Percentiles rank a stretch among this genome's conserved stretches.
Evolutionary conservation across 2,797 vertebrate genomes (phyloP).

Genomic region (Periparus ater): DNA sequence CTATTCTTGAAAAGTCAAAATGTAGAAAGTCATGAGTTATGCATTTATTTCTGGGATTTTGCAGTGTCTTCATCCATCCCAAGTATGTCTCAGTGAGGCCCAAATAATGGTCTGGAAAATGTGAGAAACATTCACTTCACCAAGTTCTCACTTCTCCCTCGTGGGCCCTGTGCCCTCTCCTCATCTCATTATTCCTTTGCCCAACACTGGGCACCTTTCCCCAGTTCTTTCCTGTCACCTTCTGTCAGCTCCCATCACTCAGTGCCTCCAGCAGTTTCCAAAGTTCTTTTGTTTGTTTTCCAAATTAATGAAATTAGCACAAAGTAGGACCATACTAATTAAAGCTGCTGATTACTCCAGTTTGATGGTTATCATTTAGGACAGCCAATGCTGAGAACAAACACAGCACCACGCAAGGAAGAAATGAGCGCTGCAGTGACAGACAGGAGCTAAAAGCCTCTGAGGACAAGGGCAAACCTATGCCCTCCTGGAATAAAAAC

Average conservation of each 20-base stretch:
- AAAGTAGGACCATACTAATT: not conserved
- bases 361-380: not conserved
- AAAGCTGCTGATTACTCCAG: not conserved
- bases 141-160: not conserved
- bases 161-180: accelerated
- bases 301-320: not conserved
- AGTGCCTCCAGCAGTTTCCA: not conserved
- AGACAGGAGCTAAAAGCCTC: not conserved
- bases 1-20: not conserved
- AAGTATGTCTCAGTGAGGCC: not conserved
- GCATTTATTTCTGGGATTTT: not conserved
- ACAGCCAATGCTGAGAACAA: not conserved
- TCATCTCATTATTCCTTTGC: not conserved
- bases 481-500: not conserved
- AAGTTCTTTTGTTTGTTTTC: not conserved
- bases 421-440: not conserved
- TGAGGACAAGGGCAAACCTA: not conserved
- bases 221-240: not conserved
- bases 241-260: not conserved
- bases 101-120: not conserved
- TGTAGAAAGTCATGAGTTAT: not conserved
- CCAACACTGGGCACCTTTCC: not conserved
- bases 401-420: not conserved
- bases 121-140: not conserved
- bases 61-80: not conserved